Conservation (phyloP, 2,797 vertebrate species). For the Cheirogaleus major region DNA sequence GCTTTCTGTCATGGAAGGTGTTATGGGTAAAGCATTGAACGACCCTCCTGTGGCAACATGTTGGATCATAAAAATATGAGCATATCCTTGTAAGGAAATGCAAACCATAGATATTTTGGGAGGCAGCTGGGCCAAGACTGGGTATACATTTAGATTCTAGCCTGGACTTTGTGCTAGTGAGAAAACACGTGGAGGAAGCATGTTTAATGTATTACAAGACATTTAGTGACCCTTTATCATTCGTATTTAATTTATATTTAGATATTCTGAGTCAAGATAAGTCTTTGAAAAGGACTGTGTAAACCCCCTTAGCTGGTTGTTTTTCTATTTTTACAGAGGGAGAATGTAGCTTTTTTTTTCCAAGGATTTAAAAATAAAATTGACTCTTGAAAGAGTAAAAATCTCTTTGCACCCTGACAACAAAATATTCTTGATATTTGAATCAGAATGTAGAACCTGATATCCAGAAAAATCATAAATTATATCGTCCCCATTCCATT, state of each 20-base stretch:
- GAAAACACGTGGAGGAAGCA: background rate
- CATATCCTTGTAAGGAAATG: conserved; percentile 60
- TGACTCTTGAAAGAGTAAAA: conserved; percentile 1
- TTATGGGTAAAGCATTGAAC: background rate
- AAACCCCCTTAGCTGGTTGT: background rate
- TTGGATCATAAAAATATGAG: conserved; percentile 33
- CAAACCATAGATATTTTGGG: conserved; percentile 55
- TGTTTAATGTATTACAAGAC: background rate
- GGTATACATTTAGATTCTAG: background rate
- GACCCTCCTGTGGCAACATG: background rate
- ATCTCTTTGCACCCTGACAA: background rate
- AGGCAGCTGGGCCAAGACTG: conserved; percentile 42
- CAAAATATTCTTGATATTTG: conserved; percentile 34
- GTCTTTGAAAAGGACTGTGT: background rate
- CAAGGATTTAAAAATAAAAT: conserved; percentile 18
- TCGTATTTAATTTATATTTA: conserved; percentile 3
- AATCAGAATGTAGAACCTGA: background rate
- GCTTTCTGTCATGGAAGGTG: conserved; percentile 5
- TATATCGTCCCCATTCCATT: background rate
- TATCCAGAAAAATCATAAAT: background rate
- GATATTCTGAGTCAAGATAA: conserved; percentile 6
- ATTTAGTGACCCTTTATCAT: background rate
- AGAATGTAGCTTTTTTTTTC: background rate
- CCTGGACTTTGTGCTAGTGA: background rate
- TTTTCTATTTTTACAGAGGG: conserved; percentile 9